Conservation (phyloP, 2,888 invertebrate genomes). For the Caenorhabditis zanzibari region DNA sequence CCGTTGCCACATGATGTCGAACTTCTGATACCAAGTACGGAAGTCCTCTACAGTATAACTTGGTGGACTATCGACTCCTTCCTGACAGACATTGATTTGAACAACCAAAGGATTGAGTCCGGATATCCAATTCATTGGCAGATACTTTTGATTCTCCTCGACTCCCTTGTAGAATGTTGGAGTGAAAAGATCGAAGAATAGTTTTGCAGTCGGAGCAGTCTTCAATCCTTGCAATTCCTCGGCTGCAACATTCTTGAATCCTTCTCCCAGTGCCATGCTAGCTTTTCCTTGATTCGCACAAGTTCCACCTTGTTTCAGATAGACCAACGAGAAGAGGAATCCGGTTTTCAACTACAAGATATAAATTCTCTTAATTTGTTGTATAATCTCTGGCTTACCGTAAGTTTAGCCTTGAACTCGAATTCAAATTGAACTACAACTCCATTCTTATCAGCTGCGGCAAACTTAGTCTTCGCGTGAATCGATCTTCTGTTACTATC, state of each 20-base stretch:
- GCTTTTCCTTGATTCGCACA: neutral
- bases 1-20: neutral
- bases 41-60: neutral
- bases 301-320: neutral
- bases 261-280: neutral
- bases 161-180: neutral
- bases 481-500: neutral
- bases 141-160: neutral
- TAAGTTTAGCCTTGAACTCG: neutral
- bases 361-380: neutral
- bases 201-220: neutral
- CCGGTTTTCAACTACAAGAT: neutral
- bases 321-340: neutral
- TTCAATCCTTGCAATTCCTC: conserved; percentile 3
- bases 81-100: neutral
- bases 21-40: neutral
- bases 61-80: neutral
- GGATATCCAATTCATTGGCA: neutral
- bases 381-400: conserved; percentile 3
- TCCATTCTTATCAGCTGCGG: neutral
- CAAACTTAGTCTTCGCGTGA: neutral
- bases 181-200: conserved; percentile 4
- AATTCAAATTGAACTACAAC: neutral
- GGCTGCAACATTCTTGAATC: neutral
- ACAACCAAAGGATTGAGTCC: neutral